phyloP scores from a whole-genome alignment of 2,797 vertebrate genomes.

The Semotilus atromaculatus region DNA sequence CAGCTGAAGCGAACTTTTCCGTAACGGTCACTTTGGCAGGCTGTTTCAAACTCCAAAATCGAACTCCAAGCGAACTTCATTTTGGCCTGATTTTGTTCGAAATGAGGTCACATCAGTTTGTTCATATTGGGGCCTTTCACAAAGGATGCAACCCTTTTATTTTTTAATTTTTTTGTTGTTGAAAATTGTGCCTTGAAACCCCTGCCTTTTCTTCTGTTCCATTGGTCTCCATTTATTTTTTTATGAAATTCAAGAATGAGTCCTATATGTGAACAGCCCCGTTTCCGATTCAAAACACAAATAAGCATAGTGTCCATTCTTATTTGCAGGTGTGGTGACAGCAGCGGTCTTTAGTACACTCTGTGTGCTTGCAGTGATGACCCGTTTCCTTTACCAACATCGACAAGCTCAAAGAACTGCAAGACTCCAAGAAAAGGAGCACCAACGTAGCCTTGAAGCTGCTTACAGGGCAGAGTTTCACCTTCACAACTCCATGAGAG shows the following conservation, averaged over 20 bases:
- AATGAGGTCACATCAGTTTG: too few species aligned
- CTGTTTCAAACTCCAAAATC: too few species aligned
- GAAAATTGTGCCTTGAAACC: background rate
- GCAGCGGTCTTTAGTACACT: constrained; percentile 86
- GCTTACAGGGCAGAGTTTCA: constrained; percentile 61
- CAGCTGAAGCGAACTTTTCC: too few species aligned
- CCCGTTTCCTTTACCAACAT: constrained; percentile 84
- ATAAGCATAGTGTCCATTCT: background rate
- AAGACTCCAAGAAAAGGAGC: constrained; percentile 80
- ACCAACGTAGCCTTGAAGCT: constrained; percentile 64
- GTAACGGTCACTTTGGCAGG: too few species aligned
- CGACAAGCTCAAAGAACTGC: constrained; percentile 79
- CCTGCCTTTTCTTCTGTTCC: background rate
- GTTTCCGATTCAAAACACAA: background rate
- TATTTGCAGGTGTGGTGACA: constrained; percentile 80
- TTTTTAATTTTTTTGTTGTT: background rate
- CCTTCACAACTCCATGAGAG: constrained; percentile 56
- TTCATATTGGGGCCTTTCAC: background rate
- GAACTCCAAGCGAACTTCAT: too few species aligned
- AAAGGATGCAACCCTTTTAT: background rate
- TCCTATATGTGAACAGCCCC: too few species aligned
- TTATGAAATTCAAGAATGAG: background rate
- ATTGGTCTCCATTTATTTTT: background rate
- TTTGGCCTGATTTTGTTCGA: too few species aligned
- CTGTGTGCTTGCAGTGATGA: constrained; percentile 82